Evolutionary conservation across 2,797 vertebrate genomes (phyloP), one percentile per base, ranked within the genome.

Genomic region (Catharus ustulatus): DNA sequence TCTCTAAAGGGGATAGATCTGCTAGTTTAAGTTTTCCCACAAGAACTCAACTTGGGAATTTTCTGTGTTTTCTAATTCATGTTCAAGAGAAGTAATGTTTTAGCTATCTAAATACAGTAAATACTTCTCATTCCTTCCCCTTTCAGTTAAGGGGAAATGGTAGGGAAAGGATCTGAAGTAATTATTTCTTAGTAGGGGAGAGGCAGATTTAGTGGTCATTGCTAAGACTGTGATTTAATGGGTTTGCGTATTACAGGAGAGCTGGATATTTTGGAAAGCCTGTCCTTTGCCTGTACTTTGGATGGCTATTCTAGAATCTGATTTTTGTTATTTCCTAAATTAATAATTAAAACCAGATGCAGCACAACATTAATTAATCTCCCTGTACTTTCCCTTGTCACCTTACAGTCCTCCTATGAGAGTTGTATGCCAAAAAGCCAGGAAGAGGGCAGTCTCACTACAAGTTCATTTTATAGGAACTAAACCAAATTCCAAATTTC

Each of bases 401-500:
- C 82, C 13, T 10, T 29, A 66, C 30, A 55, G 77, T 79, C 22
- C 40, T 90, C 29, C 46, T 72, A 29, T 71, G 81, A 87, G 52
- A 68, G 20, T 36, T 83, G 6, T 80, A 7, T 74, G 80, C 52
- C 57, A 81, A 46, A 77, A 74, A 92, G 27, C 42, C 73, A 84
- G 73, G 76, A 88, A 71, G 71, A 93, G 54, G 45, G 71, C 79
- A 92, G 63, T 88, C 49, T 69, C 24, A 30, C 80, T 42, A 20
- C 68, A 85, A 75, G 87, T 92, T 52, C n/a, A 77, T 77, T 88
- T 71, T 89, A 77, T 45, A 74, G 68, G 66, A 67, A 59, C 63
- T 84, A 92, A 95, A 82, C 52, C 22, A 27, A 78, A 76, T 90
- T 90, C 85, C 67, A 52, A 36, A 34, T 85, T 92, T 90, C 75